phyloP scores from a whole-genome alignment of 2,888 invertebrate species.

The Orthosia incerta region DNA sequence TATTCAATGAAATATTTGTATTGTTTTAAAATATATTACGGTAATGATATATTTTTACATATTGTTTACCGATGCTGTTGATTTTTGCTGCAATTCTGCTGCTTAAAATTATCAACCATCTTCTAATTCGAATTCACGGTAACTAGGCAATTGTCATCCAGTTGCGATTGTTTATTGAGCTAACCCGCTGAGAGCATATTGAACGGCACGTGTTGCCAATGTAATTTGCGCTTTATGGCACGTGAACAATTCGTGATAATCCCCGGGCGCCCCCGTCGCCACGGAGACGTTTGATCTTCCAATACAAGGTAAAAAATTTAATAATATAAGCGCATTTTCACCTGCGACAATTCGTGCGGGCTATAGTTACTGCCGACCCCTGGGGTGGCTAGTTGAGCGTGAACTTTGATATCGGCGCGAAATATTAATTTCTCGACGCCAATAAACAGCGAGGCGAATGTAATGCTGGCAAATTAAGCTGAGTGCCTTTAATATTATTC shows the following conservation, averaged over 20 bases:
- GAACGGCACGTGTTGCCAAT: constrained; percentile 85
- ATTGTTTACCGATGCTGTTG: constrained; percentile 13
- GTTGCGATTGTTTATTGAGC: constrained; percentile 79
- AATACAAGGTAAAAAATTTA: constrained; percentile 84
- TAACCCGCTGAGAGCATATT: constrained; percentile 78
- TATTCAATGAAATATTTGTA: constrained; percentile 48
- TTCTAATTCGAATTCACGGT: constrained; percentile 12
- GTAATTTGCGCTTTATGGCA: constrained; percentile 89
- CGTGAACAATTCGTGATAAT: constrained; percentile 89
- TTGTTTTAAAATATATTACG: constrained; percentile 40
- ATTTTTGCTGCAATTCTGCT: background rate
- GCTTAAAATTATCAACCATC: background rate
- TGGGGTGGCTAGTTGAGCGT: constrained; percentile 90
- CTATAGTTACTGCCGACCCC: constrained; percentile 85
- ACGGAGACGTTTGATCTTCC: constrained; percentile 87
- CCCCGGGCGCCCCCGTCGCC: constrained; percentile 75
- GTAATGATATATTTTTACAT: constrained; percentile 36
- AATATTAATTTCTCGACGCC: constrained; percentile 90
- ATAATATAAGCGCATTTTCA: constrained; percentile 89
- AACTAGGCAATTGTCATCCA: constrained; percentile 65
- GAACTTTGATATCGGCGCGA: constrained; percentile 90
- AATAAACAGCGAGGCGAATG: constrained; percentile 87
- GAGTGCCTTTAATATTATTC: constrained; percentile 88
- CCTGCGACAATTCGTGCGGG: constrained; percentile 86
- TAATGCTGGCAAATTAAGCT: constrained; percentile 89